These are phyloP conservation scores for Zosterops pallidus DNA, from an alignment of 2,113 vertebrate species.

Conservation along the genomic window DNA sequence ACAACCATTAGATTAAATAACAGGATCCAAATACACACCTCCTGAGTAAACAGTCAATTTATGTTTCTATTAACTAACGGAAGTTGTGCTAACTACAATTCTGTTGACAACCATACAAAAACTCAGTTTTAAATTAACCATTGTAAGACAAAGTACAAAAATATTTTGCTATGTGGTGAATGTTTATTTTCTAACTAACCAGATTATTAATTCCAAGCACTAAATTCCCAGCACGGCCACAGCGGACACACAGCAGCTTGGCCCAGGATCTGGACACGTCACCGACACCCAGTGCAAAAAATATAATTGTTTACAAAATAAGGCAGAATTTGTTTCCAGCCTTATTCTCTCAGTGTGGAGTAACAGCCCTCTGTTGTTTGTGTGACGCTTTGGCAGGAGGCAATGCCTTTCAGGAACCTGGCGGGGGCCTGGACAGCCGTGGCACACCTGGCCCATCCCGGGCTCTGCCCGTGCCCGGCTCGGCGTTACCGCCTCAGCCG, in stretches of 20 bases:
- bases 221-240: not conserved
- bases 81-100: not conserved
- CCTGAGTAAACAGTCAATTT: not conserved
- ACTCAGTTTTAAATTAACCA: not conserved
- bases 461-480: not conserved
- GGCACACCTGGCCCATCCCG: fast-evolving
- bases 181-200: not conserved
- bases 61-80: not conserved
- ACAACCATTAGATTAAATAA: not conserved
- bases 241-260: fast-evolving
- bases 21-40: not conserved
- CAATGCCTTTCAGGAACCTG: not conserved
- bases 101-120: not conserved
- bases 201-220: not conserved
- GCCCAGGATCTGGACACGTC: not conserved
- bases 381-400: fast-evolving
- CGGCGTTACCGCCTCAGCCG: not conserved
- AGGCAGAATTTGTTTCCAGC: not conserved
- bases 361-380: fast-evolving
- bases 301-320: not conserved
- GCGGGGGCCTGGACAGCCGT: fast-evolving
- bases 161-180: not conserved
- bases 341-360: fast-evolving
- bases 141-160: not conserved
- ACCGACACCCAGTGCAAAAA: fast-evolving